Evolutionary conservation across 2,113 vertebrate genomes (phyloP), one percentile per base, ranked within the genome.

Genomic region (Philantomba maxwellii): DNA sequence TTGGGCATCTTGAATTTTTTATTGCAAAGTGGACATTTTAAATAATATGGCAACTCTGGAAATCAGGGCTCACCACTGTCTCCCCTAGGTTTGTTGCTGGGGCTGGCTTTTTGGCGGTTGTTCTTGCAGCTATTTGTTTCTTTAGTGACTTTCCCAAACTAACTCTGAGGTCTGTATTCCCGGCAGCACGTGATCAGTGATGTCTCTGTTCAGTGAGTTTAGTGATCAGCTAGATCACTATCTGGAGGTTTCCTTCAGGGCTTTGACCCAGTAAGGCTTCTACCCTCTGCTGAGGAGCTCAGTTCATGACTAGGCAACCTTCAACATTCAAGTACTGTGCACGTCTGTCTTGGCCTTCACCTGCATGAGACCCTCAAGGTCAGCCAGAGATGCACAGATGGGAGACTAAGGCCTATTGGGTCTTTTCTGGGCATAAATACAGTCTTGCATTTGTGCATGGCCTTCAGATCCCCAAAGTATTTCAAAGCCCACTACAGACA

Each of bases 151-250:
- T 26, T 51, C n/a, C 80, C 53, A 57, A 12, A 86, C 11, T 28
- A 62, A 89, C 30, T 89, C 60, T 90, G 19, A 62, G 33, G 45
- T 43, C 55, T 30, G 5, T 23, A 51, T 53, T 77, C 30, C 19
- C 30, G 1, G 19, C 28, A 5, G 5, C 16, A 8, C 15, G 28
- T 8, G 5, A 14, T 6, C n/a, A 51, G n/a, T 7, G 14, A 33
- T 25, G 92, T 53, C 75, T 87, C 60, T 4, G 28, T 28, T 78
- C 36, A 6, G n/a, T 82, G 39, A n/a, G 66, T 30, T n/a, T n/a
- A 23, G 33, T 30, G 53, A 21, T 51, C 51, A 64, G 39, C 36
- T 45, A 87, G 28, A 70, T 26, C 62, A 77, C 53, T 28, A 5
- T 39, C 28, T 33, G 66, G 66, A 36, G 84, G 9, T 39, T 84